phyloP scores from a whole-genome alignment of 2,797 vertebrate species.

The Carcharodon carcharias region DNA sequence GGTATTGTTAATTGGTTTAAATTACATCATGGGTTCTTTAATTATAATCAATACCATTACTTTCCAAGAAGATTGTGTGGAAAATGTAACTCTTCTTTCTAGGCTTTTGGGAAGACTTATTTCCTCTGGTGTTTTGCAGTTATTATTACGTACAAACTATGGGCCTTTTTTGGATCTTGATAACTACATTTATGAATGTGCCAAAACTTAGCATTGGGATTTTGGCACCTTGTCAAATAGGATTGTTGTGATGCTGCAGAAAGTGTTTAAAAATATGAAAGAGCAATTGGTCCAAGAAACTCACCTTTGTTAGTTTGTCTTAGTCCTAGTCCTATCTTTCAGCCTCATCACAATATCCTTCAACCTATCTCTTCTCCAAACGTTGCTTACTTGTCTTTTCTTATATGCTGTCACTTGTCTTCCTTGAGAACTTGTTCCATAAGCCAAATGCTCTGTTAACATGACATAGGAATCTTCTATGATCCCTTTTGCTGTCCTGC shows the following conservation, averaged over 20 bases:
- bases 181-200: neutral
- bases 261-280: neutral
- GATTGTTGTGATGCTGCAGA: neutral
- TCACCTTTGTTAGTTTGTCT: neutral
- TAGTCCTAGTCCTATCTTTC: neutral
- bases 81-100: neutral
- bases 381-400: neutral
- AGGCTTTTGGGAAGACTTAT: neutral
- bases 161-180: neutral
- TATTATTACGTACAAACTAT: neutral
- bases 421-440: neutral
- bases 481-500: neutral
- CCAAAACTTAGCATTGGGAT: conserved; percentile 36
- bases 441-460: neutral
- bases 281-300: neutral
- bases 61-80: neutral
- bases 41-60: neutral
- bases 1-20: conserved; percentile 53
- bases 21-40: neutral
- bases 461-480: neutral
- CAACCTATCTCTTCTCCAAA: neutral
- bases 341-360: neutral
- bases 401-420: neutral
- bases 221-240: neutral
- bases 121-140: neutral